Evolutionary conservation across 2,888 invertebrate species (phyloP).

Genomic region (Campoplex nolae): DNA sequence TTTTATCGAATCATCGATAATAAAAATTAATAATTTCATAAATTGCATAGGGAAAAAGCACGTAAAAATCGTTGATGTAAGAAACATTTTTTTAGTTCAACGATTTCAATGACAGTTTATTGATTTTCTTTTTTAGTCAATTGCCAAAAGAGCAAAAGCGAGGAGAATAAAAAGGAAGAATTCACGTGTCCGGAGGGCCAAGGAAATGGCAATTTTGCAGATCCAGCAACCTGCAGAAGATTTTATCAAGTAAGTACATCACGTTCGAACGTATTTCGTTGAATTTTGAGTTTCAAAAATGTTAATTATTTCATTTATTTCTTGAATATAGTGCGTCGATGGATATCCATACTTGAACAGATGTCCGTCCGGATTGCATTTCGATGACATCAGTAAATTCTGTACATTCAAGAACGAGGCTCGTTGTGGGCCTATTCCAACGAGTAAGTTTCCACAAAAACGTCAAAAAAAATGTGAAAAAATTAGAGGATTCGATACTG

Average conservation of each 20-base stretch:
- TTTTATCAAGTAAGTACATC: conserved; percentile 92
- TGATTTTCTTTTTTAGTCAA: conserved; percentile 82
- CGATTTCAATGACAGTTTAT: neutral
- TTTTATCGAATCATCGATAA: too few species aligned
- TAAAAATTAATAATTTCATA: neutral
- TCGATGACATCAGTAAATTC: conserved; percentile 95
- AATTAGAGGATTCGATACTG: neutral
- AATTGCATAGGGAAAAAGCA: neutral
- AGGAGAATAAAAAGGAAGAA: conserved; percentile 87
- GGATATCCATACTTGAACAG: conserved; percentile 94
- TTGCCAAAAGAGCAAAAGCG: conserved; percentile 84
- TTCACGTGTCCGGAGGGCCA: conserved; percentile 93
- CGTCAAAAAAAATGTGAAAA: neutral
- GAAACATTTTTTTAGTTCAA: neutral
- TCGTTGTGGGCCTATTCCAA: conserved; percentile 94
- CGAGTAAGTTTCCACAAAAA: conserved; percentile 88
- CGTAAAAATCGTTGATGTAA: neutral
- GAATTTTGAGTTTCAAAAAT: neutral
- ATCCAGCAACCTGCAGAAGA: conserved; percentile 93
- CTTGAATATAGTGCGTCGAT: conserved; percentile 91
- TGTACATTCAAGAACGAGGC: conserved; percentile 96
- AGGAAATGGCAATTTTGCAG: conserved; percentile 95
- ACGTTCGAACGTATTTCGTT: neutral
- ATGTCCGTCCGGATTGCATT: conserved; percentile 95
- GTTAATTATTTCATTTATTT: neutral